Conservation (phyloP, 2,888 invertebrate genomes). For the Andrena haemorrhoa region DNA sequence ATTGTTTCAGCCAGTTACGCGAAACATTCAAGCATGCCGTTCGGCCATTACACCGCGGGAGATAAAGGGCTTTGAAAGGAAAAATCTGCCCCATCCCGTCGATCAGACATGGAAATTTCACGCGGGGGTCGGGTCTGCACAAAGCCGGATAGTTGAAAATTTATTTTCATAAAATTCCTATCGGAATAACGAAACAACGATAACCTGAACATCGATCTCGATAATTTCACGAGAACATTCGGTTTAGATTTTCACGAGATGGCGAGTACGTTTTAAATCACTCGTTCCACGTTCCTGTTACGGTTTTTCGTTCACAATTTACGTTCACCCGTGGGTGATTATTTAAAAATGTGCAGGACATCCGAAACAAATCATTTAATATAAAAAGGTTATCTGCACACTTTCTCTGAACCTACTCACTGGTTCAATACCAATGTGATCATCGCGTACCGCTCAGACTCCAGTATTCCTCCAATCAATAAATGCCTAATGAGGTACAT, state of each 20-base stretch:
- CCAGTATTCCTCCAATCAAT: no score
- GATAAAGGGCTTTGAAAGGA: neutral
- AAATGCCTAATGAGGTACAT: no score
- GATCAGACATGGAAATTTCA: neutral
- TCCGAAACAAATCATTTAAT: neutral
- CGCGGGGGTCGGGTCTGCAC: neutral
- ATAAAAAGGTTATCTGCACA: no score
- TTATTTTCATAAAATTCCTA: neutral
- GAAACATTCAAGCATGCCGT: conserved; percentile 17
- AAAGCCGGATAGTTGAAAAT: neutral
- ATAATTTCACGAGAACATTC: neutral
- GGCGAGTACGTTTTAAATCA: conserved; percentile 2
- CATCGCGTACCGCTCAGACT: no score
- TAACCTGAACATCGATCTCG: neutral
- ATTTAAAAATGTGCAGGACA: conserved; percentile 16
- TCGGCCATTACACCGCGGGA: neutral
- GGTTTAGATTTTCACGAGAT: neutral
- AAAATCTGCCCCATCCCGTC: neutral
- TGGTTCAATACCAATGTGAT: no score
- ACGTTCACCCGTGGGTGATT: neutral
- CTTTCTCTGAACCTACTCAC: no score
- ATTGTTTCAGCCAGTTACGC: conserved; percentile 40
- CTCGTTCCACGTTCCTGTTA: neutral
- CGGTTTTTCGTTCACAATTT: conserved; percentile 8
- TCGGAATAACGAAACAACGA: neutral